Base-by-base conservation (phyloP, 2,113 vertebrate species). In the Aldabrachelys gigantea region DNA sequence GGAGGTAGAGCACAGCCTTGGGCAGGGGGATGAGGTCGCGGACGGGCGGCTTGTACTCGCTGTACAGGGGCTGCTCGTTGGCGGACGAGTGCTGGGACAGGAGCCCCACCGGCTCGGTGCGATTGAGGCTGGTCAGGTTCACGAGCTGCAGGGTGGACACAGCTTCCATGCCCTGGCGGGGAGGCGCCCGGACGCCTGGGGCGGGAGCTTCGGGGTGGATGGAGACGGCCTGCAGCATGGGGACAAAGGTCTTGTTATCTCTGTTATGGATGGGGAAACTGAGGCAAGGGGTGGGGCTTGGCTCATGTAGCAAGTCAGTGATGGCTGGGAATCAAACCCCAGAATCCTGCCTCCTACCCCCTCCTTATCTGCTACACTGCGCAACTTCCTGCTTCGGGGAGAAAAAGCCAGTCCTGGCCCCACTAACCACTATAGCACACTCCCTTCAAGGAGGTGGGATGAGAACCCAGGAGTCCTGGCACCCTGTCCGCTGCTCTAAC, bases 1-100 rank as follows among this genome's bases (percentile, higher is more conserved):
- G 97, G 86, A 99, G 96, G 69, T 99, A 99, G 25, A 99, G 53
- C 31, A 98, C 98, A 1, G 97, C 97, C 90, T 98, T 98, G 1
- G 99, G 98, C 31, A 99, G 69, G 4, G 98, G 98, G 89, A 99
- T 97, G 17, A 99, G 97, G 35, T 99, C 98, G 94, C 95, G 97
- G 29, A 62, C 41, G 2, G 89, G 80, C 3, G 98, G 98, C 47
- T 96, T 98, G 97, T 98, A 99, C 87, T 99, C 98, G 44, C 90
- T 94, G 96, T 98, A 99, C 80, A 98, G 90, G 1, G 98, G 96
- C 27, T 98, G 98, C 1, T 98, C 98, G 10, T 85, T 52, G 3
- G 97, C 69, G 22, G 93, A 21, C 0, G 96, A 92, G 25, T 97
- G 97, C n/a, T 97, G 97, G 82, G 94, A 97, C 3, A 89, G 90